Evolutionary conservation across 2,888 invertebrate genomes (phyloP).

Genomic region (Heteropelma amictum): DNA sequence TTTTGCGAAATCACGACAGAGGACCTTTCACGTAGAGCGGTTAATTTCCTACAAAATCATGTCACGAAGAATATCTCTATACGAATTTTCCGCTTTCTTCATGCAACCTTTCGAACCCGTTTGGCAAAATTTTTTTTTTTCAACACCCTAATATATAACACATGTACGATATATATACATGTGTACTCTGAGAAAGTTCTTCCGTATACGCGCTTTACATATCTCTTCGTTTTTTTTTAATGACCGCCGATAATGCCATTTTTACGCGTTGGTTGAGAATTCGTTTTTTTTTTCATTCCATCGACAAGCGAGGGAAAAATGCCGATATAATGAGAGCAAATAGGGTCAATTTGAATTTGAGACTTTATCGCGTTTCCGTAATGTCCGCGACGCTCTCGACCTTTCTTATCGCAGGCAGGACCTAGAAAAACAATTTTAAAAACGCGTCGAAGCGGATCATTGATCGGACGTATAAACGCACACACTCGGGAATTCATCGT

Average conservation of each 20-base stretch:
- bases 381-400: slow-evolving; percentile 30
- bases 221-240: slow-evolving; percentile 59
- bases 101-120: too few species aligned
- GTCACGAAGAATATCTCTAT: too few species aligned
- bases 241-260: slow-evolving; percentile 17
- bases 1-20: too few species aligned
- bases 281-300: slow-evolving; percentile 9
- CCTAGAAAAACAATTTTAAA: slow-evolving; percentile 13
- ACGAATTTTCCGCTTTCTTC: too few species aligned
- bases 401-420: slow-evolving; percentile 41
- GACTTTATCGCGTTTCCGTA: slow-evolving; percentile 26
- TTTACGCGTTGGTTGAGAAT: slow-evolving; percentile 20
- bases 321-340: neutral
- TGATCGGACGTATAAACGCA: slow-evolving; percentile 13
- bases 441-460: slow-evolving; percentile 22
- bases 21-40: too few species aligned
- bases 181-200: slow-evolving; percentile 63
- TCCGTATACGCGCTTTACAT: slow-evolving; percentile 65
- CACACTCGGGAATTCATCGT: neutral
- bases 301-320: neutral
- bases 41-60: too few species aligned
- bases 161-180: slow-evolving; percentile 4
- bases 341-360: neutral
- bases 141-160: neutral
- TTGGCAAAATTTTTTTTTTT: too few species aligned